Evolutionary conservation across 2,113 vertebrate genomes (phyloP).

Genomic region (Sigmodon hispidus): DNA sequence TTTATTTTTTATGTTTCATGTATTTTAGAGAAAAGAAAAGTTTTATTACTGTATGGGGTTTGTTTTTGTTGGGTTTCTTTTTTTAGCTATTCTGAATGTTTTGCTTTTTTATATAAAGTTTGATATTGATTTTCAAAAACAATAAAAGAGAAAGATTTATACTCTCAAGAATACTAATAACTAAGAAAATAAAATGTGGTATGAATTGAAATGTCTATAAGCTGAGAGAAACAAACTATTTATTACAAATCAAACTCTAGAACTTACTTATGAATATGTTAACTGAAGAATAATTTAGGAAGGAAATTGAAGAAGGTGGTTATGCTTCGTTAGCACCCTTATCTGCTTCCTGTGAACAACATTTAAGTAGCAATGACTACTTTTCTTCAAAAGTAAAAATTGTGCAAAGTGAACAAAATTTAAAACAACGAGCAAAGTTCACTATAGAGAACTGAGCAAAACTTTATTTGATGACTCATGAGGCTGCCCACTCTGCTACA

Average conservation of each 20-base stretch:
- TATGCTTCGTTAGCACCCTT: background rate
- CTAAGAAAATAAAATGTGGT: background rate
- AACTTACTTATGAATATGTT: constrained; percentile 14
- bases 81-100: too few species aligned
- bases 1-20: too few species aligned
- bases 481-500: background rate
- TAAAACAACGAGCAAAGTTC: background rate
- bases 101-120: too few species aligned
- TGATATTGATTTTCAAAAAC: too few species aligned
- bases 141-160: constrained; percentile 1
- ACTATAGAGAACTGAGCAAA: background rate
- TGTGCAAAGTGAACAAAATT: constrained; percentile 18
- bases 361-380: background rate
- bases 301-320: background rate
- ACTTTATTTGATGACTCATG: constrained; percentile 6
- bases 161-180: constrained; percentile 3
- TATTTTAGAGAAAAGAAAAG: too few species aligned
- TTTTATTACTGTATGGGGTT: too few species aligned
- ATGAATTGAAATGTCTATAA: background rate
- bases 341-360: constrained; percentile 1
- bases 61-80: too few species aligned
- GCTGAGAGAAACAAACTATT: background rate
- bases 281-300: background rate
- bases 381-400: constrained; percentile 31
- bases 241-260: background rate